Evolutionary conservation across 2,888 invertebrate genomes (phyloP).

Genomic region (Aplocera efformata): DNA sequence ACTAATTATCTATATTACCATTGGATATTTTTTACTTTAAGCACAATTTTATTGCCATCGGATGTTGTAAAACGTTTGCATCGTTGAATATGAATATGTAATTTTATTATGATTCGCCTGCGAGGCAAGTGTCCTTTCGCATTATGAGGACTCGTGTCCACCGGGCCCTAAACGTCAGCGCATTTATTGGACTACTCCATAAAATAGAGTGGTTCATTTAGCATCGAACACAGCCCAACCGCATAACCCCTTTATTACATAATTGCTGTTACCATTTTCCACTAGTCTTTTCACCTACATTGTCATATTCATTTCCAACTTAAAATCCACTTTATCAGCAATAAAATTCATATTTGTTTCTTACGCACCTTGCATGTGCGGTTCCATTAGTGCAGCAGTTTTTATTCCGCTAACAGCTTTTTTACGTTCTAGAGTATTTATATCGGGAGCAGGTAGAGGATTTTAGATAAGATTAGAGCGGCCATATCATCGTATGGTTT

Average conservation of each 20-base stretch:
- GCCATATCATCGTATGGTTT: constrained; percentile 56
- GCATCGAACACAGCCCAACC: constrained; percentile 44
- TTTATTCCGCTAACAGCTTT: constrained; percentile 42
- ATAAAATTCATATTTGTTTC: constrained; percentile 53
- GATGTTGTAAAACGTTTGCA: constrained; percentile 39
- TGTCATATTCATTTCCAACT: constrained; percentile 48
- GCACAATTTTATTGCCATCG: constrained; percentile 41
- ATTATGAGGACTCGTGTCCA: constrained; percentile 47
- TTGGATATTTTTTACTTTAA: constrained; percentile 37
- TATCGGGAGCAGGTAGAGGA: constrained; percentile 64
- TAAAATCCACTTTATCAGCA: constrained; percentile 40
- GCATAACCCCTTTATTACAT: constrained; percentile 60
- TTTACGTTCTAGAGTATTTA: constrained; percentile 47
- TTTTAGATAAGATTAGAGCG: constrained; percentile 67
- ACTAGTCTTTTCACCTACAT: constrained; percentile 43
- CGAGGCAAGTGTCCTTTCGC: constrained; percentile 68
- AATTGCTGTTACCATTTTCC: constrained; percentile 54
- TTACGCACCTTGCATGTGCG: constrained; percentile 39
- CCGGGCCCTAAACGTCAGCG: constrained; percentile 50
- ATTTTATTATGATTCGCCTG: constrained; percentile 59
- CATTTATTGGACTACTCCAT: constrained; percentile 65
- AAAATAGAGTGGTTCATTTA: constrained; percentile 71
- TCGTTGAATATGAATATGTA: constrained; percentile 55
- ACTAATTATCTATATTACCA: constrained; percentile 31
- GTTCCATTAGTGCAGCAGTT: constrained; percentile 46